Conservation (phyloP, 2,888 invertebrate genomes). For the Ichneumon xanthorius region DNA sequence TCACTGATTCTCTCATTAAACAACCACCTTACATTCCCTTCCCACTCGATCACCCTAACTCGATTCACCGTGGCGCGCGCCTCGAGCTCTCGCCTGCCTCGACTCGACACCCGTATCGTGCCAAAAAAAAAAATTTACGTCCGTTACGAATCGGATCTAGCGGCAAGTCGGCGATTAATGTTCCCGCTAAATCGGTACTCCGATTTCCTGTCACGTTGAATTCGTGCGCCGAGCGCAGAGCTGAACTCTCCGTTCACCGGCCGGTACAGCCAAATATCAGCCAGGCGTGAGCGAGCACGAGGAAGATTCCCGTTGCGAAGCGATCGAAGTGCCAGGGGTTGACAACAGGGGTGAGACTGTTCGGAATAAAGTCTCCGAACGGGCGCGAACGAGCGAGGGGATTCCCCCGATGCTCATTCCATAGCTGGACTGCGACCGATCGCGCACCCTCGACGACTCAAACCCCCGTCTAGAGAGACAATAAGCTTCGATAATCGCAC, state of each 20-base stretch:
- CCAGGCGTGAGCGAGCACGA: slow-evolving; percentile 31
- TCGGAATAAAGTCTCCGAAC: slow-evolving; percentile 34
- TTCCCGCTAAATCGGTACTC: slow-evolving; percentile 44
- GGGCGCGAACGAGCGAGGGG: slow-evolving; percentile 50
- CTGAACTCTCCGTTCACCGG: slow-evolving; percentile 11
- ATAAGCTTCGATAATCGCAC: slow-evolving; percentile 80
- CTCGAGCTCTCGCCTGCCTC: neutral
- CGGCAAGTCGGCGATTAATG: slow-evolving; percentile 72
- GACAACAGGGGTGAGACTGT: neutral
- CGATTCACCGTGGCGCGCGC: slow-evolving; percentile 13
- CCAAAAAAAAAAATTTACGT: slow-evolving; percentile 50
- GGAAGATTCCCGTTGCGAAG: slow-evolving; percentile 41
- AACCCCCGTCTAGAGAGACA: slow-evolving; percentile 71
- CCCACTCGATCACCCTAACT: slow-evolving; percentile 22
- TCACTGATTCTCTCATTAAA: slow-evolving; percentile 46
- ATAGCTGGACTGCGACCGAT: slow-evolving; percentile 37
- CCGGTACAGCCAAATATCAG: slow-evolving; percentile 8
- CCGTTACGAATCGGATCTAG: slow-evolving; percentile 76
- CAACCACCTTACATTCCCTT: slow-evolving; percentile 22
- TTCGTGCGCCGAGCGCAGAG: slow-evolving; percentile 22
- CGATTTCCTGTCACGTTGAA: slow-evolving; percentile 52
- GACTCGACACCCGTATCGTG: slow-evolving; percentile 25
- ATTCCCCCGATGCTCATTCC: slow-evolving; percentile 59
- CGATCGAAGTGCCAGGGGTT: slow-evolving; percentile 52
- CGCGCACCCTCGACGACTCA: slow-evolving; percentile 26